These are phyloP conservation scores for Mactromeris polynyma DNA, from an alignment of 2,888 invertebrate species.

Conservation along the genomic window DNA sequence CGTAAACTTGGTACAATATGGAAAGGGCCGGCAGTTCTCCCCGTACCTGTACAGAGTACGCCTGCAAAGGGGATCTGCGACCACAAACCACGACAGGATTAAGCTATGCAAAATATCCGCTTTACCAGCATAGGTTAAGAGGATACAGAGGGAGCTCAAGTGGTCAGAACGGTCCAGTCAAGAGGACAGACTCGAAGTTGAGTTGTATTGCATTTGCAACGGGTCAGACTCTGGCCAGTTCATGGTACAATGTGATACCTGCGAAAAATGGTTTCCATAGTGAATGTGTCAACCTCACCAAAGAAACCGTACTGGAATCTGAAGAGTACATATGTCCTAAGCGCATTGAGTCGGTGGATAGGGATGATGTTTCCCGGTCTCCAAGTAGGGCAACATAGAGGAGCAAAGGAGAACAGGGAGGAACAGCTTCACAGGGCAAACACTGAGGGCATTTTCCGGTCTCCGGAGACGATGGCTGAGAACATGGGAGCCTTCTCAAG, in stretches of 20 bases:
- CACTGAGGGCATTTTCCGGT: too few species aligned
- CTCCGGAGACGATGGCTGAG: too few species aligned
- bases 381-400: too few species aligned
- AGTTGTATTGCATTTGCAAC: slow-evolving; percentile 10
- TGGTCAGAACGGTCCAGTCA: too few species aligned
- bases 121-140: neutral
- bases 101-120: neutral
- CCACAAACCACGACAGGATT: too few species aligned
- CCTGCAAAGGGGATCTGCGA: neutral
- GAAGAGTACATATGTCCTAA: slow-evolving; percentile 16
- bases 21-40: slow-evolving; percentile 16
- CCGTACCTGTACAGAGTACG: slow-evolving; percentile 17
- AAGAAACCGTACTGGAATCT: neutral
- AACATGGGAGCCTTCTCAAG: too few species aligned
- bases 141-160: neutral
- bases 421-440: too few species aligned
- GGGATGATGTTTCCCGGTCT: neutral
- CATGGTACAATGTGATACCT: slow-evolving; percentile 33
- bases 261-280: slow-evolving; percentile 36
- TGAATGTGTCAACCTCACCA: slow-evolving; percentile 22
- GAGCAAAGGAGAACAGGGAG: too few species aligned
- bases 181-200: too few species aligned
- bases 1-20: neutral
- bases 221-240: slow-evolving; percentile 27
- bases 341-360: neutral